These are phyloP conservation scores for Lapara coniferarum DNA, from an alignment of 2,888 invertebrate genomes.

Conservation along the genomic window DNA sequence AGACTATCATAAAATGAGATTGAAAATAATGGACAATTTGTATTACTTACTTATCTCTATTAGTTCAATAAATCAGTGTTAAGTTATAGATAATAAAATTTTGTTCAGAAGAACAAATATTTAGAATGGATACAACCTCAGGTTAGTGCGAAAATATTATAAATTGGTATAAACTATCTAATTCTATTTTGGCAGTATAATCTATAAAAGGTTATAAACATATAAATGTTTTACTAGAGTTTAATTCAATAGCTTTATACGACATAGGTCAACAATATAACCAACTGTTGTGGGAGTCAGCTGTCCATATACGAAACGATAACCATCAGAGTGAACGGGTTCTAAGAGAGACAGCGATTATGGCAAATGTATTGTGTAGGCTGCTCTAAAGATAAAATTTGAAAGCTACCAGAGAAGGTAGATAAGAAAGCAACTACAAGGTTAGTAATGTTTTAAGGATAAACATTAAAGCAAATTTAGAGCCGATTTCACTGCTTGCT, in stretches of 20 bases:
- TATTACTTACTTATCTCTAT: neutral
- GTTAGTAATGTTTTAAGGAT: neutral
- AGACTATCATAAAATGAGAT: too few species aligned
- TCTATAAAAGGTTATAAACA: too few species aligned
- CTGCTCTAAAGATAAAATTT: neutral
- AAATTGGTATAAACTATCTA: too few species aligned
- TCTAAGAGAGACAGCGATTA: neutral
- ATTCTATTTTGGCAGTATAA: too few species aligned
- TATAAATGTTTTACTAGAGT: neutral
- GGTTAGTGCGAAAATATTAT: too few species aligned
- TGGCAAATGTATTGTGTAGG: neutral
- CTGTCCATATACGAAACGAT: conserved; percentile 3
- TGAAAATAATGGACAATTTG: too few species aligned
- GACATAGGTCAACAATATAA: conserved; percentile 8
- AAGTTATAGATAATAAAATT: too few species aligned
- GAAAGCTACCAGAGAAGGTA: neutral
- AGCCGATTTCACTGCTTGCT: too few species aligned
- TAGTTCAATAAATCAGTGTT: too few species aligned
- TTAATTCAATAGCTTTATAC: neutral
- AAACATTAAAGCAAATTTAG: too few species aligned
- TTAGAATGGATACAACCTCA: too few species aligned
- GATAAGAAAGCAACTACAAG: neutral
- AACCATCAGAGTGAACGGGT: neutral
- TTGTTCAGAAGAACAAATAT: too few species aligned
- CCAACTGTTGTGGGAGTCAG: neutral